A percentile compares a stretch with the other conserved stretches of the same genome.
Evolutionary conservation across 2,113 vertebrate species (phyloP).

Genomic region (Sterna hirundo): DNA sequence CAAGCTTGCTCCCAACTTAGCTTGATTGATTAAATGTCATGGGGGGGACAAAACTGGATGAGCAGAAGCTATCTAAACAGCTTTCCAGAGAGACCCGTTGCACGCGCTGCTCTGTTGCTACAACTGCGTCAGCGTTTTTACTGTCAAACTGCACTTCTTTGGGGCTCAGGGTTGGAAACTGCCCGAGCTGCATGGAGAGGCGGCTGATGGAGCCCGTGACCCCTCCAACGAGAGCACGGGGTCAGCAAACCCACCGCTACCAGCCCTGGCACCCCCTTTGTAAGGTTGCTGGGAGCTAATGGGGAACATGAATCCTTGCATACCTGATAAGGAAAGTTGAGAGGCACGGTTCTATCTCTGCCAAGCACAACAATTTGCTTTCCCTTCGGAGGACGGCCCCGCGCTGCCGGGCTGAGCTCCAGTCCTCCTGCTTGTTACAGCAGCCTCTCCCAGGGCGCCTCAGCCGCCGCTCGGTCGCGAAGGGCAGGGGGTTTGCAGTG

Average conservation of each 20-base stretch:
- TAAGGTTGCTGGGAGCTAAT: background rate
- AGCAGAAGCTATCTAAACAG: background rate
- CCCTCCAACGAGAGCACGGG: accelerated
- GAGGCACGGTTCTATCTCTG: background rate
- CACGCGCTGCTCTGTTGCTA: background rate
- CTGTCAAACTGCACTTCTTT: background rate
- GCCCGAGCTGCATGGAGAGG: background rate
- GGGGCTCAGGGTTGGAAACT: background rate
- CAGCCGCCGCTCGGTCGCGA: accelerated
- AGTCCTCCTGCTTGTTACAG: background rate
- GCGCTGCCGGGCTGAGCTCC: background rate
- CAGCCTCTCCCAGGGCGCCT: background rate
- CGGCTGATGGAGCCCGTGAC: background rate
- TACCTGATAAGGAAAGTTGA: background rate
- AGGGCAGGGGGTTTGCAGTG: background rate
- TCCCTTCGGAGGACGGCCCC: background rate
- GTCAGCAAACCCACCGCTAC: background rate
- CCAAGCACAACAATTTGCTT: background rate
- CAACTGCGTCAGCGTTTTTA: background rate
- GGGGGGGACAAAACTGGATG: background rate
- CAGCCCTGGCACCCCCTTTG: background rate
- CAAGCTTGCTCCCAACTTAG: background rate
- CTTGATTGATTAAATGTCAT: background rate
- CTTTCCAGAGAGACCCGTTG: background rate
- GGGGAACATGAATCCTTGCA: background rate